Percentiles rank a stretch among this genome's conserved stretches.
Conservation (phyloP, 2,113 vertebrate genomes). For the Laticauda colubrina region DNA sequence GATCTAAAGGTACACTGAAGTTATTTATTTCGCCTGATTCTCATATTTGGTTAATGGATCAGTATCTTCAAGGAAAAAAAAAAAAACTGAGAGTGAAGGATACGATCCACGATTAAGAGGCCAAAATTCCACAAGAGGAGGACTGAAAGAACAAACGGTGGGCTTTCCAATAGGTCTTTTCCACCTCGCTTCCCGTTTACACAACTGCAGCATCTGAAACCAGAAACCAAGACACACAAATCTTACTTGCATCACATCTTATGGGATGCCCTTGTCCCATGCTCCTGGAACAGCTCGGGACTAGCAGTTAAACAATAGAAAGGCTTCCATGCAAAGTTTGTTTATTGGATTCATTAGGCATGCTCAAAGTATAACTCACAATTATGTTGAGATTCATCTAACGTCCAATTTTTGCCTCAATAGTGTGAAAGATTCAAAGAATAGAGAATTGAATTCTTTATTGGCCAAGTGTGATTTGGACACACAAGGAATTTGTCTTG, state of each 20-base stretch:
- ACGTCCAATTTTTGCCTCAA: too few species aligned
- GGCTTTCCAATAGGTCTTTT: conserved; percentile 77
- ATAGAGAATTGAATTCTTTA: too few species aligned
- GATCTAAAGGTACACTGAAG: neutral
- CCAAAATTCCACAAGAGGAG: conserved; percentile 95
- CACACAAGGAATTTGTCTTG: too few species aligned
- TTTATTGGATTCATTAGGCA: too few species aligned
- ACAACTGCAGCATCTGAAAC: conserved; percentile 83
- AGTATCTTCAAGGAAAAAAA: neutral
- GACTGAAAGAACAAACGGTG: conserved; percentile 81
- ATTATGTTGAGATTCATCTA: too few species aligned
- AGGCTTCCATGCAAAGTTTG: too few species aligned
- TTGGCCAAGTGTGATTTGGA: too few species aligned
- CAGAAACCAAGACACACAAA: neutral
- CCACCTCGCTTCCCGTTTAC: conserved; percentile 72
- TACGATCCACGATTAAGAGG: conserved; percentile 93
- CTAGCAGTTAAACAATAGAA: too few species aligned
- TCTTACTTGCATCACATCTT: neutral
- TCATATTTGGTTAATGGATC: neutral
- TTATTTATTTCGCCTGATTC: neutral
- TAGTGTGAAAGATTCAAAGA: too few species aligned
- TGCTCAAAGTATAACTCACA: too few species aligned
- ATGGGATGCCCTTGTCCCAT: neutral
- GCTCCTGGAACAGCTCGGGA: too few species aligned
- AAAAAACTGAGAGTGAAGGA: conserved; percentile 70